Percentiles rank a stretch among this genome's conserved stretches.
phyloP scores from a whole-genome alignment of 2,888 invertebrate species.

The Chymomyza procnemis region DNA sequence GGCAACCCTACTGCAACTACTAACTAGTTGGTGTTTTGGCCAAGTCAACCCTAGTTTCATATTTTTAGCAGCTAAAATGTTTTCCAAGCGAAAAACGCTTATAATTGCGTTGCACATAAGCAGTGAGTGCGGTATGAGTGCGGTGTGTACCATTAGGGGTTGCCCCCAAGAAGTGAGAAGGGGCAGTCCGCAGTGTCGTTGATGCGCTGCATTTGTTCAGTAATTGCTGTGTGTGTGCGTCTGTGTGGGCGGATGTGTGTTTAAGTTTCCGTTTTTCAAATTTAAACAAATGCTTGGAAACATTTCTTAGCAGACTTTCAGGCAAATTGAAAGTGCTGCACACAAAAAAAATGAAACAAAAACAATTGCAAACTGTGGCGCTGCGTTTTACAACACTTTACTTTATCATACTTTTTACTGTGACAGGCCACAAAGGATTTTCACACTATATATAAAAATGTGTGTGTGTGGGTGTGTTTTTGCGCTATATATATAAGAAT shows the following conservation, averaged over 20 bases:
- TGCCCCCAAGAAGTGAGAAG: neutral
- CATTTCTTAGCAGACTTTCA: neutral
- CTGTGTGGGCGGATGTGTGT: neutral
- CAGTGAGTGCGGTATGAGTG: neutral
- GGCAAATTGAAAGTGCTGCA: slow-evolving; percentile 4
- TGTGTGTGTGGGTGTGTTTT: neutral
- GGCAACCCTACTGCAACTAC: neutral
- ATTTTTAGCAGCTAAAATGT: neutral
- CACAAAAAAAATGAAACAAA: neutral
- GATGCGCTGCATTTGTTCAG: neutral
- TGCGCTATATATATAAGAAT: neutral
- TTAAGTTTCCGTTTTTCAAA: neutral
- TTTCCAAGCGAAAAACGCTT: slow-evolving; percentile 5
- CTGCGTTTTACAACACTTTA: neutral
- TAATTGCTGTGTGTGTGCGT: neutral
- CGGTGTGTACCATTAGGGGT: neutral
- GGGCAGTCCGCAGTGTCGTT: neutral
- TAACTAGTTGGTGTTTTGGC: neutral
- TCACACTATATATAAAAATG: slow-evolving; percentile 31
- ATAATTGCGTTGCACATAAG: slow-evolving; percentile 24
- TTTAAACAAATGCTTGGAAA: neutral
- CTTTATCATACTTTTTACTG: slow-evolving; percentile 8
- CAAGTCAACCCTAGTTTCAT: neutral
- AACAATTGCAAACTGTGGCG: slow-evolving; percentile 32
- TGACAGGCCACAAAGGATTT: slow-evolving; percentile 50